phyloP scores from a whole-genome alignment of 2,797 vertebrate genomes.

The Scyliorhinus canicula region DNA sequence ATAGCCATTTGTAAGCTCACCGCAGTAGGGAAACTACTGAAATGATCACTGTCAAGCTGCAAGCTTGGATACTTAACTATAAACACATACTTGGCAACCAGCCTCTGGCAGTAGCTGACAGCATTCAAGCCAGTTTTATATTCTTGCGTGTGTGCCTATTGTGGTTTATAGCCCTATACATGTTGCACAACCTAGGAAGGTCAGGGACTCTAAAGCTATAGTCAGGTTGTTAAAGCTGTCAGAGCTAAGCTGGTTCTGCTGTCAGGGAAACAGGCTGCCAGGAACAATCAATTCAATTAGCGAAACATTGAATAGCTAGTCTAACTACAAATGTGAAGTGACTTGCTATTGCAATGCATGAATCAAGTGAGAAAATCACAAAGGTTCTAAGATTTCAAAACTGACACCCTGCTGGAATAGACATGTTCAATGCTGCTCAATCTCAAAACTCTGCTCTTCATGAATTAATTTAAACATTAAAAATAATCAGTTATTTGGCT shows the following conservation, averaged over 20 bases:
- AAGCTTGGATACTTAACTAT: conserved; percentile 45
- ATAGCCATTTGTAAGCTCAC: conserved; percentile 41
- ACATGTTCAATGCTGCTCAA: neutral
- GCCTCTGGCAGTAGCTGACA: conserved; percentile 45
- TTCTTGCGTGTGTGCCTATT: conserved; percentile 38
- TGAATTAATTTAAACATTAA: neutral
- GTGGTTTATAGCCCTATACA: neutral
- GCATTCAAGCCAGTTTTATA: conserved; percentile 40
- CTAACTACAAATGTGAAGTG: neutral
- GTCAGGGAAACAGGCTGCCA: conserved; percentile 3
- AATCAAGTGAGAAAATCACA: neutral
- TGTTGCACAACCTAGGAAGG: conserved; percentile 40
- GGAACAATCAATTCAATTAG: conserved; percentile 22
- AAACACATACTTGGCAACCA: conserved; percentile 46
- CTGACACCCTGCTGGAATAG: neutral
- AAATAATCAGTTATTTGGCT: neutral
- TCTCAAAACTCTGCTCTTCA: conserved; percentile 15
- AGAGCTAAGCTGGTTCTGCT: conserved; percentile 35
- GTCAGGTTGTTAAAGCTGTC: conserved; percentile 39
- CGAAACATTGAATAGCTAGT: neutral
- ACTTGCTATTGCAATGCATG: neutral
- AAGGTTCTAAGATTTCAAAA: conserved; percentile 7
- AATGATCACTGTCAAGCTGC: conserved; percentile 29
- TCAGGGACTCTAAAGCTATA: conserved; percentile 43
- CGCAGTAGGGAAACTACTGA: conserved; percentile 32